Evolutionary conservation across 2,113 vertebrate genomes (phyloP).

Genomic region (Cnemophilus loriae): DNA sequence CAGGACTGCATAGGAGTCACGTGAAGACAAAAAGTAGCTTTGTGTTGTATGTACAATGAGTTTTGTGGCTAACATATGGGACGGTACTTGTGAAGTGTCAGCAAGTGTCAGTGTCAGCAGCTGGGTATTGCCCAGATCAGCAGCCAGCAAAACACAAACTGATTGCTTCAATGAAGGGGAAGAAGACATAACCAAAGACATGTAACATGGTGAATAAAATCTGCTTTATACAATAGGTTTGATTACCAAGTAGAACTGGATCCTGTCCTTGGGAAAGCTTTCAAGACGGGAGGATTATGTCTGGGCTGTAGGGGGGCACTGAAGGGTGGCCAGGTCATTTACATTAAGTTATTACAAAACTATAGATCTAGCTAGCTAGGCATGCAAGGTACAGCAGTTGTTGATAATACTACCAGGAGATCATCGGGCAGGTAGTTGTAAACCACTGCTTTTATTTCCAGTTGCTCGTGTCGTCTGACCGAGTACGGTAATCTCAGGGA

Average conservation of each 20-base stretch:
- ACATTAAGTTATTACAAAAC: not conserved
- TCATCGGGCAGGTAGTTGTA: constrained; percentile 72
- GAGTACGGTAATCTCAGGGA: constrained; percentile 78
- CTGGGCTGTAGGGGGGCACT: not conserved
- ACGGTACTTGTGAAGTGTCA: not conserved
- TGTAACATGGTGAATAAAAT: not conserved
- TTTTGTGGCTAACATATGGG: not conserved
- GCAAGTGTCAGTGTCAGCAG: not conserved
- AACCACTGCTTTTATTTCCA: constrained; percentile 76
- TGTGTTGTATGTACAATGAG: not conserved
- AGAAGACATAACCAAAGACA: not conserved
- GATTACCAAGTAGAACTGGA: not conserved
- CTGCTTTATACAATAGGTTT: not conserved
- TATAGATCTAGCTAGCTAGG: not conserved
- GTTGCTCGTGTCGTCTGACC: constrained; percentile 76
- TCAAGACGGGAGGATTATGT: not conserved
- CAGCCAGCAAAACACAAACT: not conserved
- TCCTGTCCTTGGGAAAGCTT: not conserved
- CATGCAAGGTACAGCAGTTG: not conserved
- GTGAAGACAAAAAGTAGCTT: not conserved
- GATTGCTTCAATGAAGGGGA: not conserved
- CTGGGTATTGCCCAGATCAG: not conserved
- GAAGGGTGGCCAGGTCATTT: not conserved
- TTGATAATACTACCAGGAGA: not conserved
- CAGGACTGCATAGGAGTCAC: not conserved